Evolutionary conservation across 2,888 invertebrate species (phyloP), one percentile per base, ranked within the genome.

Genomic region (Hypercompe scribonia): DNA sequence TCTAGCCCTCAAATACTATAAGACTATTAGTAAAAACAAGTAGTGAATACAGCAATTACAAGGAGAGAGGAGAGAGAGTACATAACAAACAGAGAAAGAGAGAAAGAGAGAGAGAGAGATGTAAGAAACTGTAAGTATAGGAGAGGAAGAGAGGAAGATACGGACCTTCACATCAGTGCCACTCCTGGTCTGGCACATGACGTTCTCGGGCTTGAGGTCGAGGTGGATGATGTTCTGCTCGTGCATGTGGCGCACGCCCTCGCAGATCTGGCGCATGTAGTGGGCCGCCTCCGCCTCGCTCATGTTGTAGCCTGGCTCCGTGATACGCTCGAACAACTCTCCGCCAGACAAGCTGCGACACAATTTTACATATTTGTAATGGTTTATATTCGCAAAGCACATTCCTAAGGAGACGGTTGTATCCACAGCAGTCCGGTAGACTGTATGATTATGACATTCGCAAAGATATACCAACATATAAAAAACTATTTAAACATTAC

Each of bases 181-280:
- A 78, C 97, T 98, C 80, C 98, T 97, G 0, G 99, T 99, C 92
- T 99, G 99, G 94, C 99, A 99, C 99, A 99, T 99, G 78, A 99
- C 99, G 92, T 99, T 99, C 93, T 99, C 99, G 0, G 99, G 99
- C 96, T 99, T 98, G 77, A 99, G 97, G 90, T 99, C 98, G 68
- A 99, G 96, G 90, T 99, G 99, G 73, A 99, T 99, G 88, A 99
- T 99, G 94, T 99, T 99, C 96, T 98, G 98, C 88, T 99, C 99
- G 92, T 99, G 99, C 99, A 99, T 99, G 90, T 99, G 99, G 81
- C 98, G 97, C 61, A 99, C 98, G 28, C 98, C 99, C 90, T 99
- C 99, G 92, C 99, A 99, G 75, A 99, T 98, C 96, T 99, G 99
- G 74, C 99, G 96, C 98, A 99, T 99, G 96, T 99, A 99, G 93